phyloP scores from a whole-genome alignment of 2,888 invertebrate species.

The Pachliopta kotzebuea region DNA sequence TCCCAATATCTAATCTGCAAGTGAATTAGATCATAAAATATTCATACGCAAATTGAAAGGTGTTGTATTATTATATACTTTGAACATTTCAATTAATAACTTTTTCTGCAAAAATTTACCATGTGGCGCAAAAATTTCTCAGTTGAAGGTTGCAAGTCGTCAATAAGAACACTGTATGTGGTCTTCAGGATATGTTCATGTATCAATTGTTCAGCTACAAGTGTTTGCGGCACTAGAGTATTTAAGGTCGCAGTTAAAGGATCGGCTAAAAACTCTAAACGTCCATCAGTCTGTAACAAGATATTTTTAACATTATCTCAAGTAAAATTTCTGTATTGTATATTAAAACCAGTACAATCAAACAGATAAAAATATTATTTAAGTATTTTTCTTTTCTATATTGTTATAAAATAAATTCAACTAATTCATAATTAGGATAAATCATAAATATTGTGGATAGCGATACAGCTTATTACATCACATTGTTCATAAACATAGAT shows the following conservation, averaged over 20 bases:
- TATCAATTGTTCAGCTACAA: conserved; percentile 63
- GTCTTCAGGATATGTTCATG: conserved; percentile 71
- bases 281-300: conserved; percentile 63
- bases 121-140: conserved; percentile 69
- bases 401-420: no score
- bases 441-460: no score
- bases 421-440: no score
- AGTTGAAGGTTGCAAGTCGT: conserved; percentile 65
- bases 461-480: no score
- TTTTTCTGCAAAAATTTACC: conserved; percentile 41
- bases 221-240: conserved; percentile 58
- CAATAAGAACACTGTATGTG: conserved; percentile 67
- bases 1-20: conserved; percentile 92
- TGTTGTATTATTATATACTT: not conserved
- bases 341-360: not conserved
- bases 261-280: conserved; percentile 70
- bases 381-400: not conserved
- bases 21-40: conserved; percentile 38
- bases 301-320: not conserved
- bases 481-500: no score
- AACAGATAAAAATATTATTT: not conserved
- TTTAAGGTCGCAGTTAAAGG: conserved; percentile 61
- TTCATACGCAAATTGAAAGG: not conserved
- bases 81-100: not conserved
- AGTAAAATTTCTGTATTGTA: not conserved